Base-by-base conservation (phyloP, 2,113 vertebrate genomes). In the Platycercus adscitus region DNA sequence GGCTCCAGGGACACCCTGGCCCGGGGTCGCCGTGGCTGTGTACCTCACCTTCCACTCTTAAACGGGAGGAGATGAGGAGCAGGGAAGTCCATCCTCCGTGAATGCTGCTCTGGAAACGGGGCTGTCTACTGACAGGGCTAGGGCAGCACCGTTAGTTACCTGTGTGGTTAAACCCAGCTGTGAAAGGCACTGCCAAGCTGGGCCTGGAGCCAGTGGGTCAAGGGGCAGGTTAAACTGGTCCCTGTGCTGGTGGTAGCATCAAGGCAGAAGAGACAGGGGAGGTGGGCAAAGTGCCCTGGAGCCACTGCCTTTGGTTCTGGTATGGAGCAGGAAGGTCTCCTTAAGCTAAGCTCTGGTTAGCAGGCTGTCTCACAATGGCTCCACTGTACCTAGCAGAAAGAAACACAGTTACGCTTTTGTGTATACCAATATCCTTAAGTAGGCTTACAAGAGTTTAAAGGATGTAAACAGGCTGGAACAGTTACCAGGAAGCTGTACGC, bases 131-230 rank as follows among this genome's bases (percentile, higher is more conserved):
- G 6, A 3, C 0, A 19, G 41, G 29, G 28, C 19, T 17, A 33
- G 39, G 26, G 17, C 21, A 13, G 49, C 8, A 28, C 13, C 23
- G 8, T 2, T 18, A 5, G 37, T 35, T 31, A 15, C 11, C 2
- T 23, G 7, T 3, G 1, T 2, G 2, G 21, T 26, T 7, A 3
- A 7, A 26, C 11, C 10, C 75, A 0, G 41, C 13, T 19, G n/a
- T 12, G 55, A 7, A 16, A 6, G 63, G 43, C 26, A 9, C 18
- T 4, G 72, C 31, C 6, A 6, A 14, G 55, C 73, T 3, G 17
- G 11, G 33, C n/a, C 44, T 13, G n/a, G 56, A 25, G 41, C 25
- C 29, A 4, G n/a, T 6, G 6, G n/a, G 31, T 13, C 55, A n/a
- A 56, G 31, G 9, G 44, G 33, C 56, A 4, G 43, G 20, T 1